A percentile compares a stretch with the other conserved stretches of the same genome.
Conservation (phyloP, 2,797 vertebrate genomes). For the Anomalospiza imberbis region DNA sequence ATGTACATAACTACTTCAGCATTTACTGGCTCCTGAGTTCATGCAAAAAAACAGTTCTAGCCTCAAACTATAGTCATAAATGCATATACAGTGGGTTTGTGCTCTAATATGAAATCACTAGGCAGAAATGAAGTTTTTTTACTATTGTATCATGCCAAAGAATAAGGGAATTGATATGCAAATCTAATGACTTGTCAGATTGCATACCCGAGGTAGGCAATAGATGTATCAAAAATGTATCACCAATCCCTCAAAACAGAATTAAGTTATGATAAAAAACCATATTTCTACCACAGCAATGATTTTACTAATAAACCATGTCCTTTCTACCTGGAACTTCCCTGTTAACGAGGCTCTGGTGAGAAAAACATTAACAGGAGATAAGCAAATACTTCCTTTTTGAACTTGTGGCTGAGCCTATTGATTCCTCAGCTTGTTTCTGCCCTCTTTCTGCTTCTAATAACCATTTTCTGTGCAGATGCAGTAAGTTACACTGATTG, state of each 20-base stretch:
- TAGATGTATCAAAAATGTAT: neutral
- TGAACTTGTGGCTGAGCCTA: neutral
- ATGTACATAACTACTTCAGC: neutral
- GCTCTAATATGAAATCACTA: neutral
- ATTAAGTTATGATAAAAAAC: neutral
- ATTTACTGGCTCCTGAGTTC: neutral
- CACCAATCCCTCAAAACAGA: rapidly evolving
- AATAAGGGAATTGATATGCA: neutral
- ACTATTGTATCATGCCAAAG: neutral
- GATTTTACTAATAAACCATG: neutral
- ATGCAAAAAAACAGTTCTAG: neutral
- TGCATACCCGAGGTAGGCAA: neutral
- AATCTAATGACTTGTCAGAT: neutral
- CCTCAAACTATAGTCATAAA: neutral
- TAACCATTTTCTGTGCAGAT: neutral
- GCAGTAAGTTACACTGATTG: neutral
- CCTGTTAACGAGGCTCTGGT: neutral
- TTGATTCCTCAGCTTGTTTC: neutral
- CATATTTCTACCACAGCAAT: neutral
- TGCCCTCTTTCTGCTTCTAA: neutral
- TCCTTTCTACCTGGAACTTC: neutral
- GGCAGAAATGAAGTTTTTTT: neutral
- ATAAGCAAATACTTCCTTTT: neutral
- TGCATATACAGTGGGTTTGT: neutral
- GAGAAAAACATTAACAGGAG: neutral